Percentiles rank a stretch among this genome's conserved stretches.
These are phyloP conservation scores for Perodicticus potto DNA, from an alignment of 2,797 vertebrate species.

Conservation along the genomic window DNA sequence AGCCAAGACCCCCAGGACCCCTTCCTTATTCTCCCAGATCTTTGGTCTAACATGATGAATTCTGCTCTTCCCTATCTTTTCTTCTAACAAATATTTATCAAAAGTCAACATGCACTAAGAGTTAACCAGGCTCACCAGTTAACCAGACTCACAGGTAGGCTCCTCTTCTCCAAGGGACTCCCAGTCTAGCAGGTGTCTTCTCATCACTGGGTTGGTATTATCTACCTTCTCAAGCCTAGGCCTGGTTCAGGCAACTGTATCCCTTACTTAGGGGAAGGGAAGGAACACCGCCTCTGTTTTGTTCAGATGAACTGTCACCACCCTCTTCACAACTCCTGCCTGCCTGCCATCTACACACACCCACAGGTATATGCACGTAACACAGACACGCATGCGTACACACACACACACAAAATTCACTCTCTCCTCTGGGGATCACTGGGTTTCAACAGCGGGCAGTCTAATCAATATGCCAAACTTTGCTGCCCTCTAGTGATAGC, in stretches of 20 bases:
- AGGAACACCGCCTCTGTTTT: neutral
- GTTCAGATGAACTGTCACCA: neutral
- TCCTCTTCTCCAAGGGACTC: neutral
- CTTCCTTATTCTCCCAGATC: neutral
- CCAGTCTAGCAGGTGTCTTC: neutral
- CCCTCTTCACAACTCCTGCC: neutral
- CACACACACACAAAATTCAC: accelerated
- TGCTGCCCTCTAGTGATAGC: constrained; percentile 53
- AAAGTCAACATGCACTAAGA: neutral
- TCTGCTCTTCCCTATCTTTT: neutral
- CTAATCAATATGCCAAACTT: neutral
- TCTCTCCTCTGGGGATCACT: accelerated
- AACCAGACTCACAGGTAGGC: neutral
- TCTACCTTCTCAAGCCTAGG: accelerated
- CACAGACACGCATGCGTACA: accelerated
- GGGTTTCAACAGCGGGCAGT: accelerated
- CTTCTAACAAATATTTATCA: neutral
- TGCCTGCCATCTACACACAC: accelerated
- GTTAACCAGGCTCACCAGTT: no score
- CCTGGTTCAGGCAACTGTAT: neutral
- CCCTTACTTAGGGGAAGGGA: neutral
- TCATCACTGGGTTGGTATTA: neutral
- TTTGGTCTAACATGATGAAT: neutral
- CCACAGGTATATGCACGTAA: neutral
- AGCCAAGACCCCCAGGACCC: neutral